Conservation (phyloP, 2,888 invertebrate species). For the Slavum lentiscoides region DNA sequence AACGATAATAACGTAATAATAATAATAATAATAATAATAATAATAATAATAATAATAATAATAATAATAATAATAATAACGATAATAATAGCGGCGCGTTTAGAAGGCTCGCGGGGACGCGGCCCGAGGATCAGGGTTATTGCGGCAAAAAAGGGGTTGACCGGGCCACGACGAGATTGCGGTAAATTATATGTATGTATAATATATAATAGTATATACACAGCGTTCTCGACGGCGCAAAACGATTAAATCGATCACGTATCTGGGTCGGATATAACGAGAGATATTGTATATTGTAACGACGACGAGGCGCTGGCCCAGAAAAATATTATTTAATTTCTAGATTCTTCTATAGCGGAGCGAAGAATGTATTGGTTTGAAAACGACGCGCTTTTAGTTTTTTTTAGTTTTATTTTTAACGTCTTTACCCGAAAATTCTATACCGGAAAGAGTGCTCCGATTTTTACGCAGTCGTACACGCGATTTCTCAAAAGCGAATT, state of each 20-base stretch:
- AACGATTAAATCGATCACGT: conserved; percentile 40
- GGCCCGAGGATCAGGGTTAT: conserved; percentile 35
- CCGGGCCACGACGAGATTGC: conserved; percentile 20
- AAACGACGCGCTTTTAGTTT: too few species aligned
- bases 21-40: conserved; percentile 10
- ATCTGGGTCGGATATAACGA: conserved; percentile 20
- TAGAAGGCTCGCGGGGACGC: background rate
- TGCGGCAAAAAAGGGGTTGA: conserved; percentile 21
- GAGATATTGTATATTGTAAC: background rate
- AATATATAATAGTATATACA: too few species aligned
- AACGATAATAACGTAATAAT: background rate
- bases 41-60: too few species aligned
- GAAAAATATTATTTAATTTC: too few species aligned
- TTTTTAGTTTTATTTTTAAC: too few species aligned
- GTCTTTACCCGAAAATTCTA: too few species aligned
- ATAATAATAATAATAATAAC: too few species aligned
- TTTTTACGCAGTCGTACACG: too few species aligned
- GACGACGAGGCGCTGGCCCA: background rate
- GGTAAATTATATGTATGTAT: background rate
- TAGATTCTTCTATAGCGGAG: too few species aligned
- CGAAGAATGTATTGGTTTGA: too few species aligned
- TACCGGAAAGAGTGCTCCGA: too few species aligned
- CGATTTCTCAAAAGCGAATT: too few species aligned
- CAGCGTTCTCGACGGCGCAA: background rate
- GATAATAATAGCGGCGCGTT: background rate